Base-by-base conservation (phyloP, 2,797 vertebrate species). In the Gouania willdenowi region DNA sequence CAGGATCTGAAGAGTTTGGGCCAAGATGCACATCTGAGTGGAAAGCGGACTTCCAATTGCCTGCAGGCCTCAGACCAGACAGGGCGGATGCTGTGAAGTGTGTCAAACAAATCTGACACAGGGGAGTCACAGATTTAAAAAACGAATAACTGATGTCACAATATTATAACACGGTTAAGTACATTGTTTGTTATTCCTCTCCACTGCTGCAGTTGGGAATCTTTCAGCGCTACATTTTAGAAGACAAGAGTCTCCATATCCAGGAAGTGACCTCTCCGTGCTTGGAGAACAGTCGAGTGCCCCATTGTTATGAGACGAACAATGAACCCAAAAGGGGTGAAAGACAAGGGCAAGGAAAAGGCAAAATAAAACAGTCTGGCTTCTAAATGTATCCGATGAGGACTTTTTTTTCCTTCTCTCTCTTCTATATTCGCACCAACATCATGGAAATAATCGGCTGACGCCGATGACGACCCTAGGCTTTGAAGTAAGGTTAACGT, bases 401-500 rank as follows among this genome's bases (percentile, higher is more conserved):
- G 52, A 50, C 57, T 40, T 19, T 11, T 21, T 38, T 62, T 43
- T 61, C n/a, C 4, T 23, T 23, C 28, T 27, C 28, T 9, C 9
- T 62, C 59, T 51, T 56, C 48, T 66, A 66, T 55, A 72, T 65
- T 62, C 72, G 49, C 40, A 20, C 57, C 55, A 33, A 29, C 72
- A 75, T 79, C 73, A 77, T 71, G 75, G 84, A 85, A 85, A 84
- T 51, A 18, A 44, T 66, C 71, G 74, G 61, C 72, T 75, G 77
- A 76, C 35, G 44, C 55, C 15, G 41, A 56, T 50, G 61, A 23
- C 75, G 77, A 71, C 45, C 4, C 6, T 58, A 0, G 49, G 75
- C 91, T 95, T 94, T 94, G 90, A 93, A 92, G 85, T 73, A 20
- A 52, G 66, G 84, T 72, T 84, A 65, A 86, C 91, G 87, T 87